Evolutionary conservation across 2,113 vertebrate genomes (phyloP), one percentile per base, ranked within the genome.

Genomic region (Leptodactylus fuscus): DNA sequence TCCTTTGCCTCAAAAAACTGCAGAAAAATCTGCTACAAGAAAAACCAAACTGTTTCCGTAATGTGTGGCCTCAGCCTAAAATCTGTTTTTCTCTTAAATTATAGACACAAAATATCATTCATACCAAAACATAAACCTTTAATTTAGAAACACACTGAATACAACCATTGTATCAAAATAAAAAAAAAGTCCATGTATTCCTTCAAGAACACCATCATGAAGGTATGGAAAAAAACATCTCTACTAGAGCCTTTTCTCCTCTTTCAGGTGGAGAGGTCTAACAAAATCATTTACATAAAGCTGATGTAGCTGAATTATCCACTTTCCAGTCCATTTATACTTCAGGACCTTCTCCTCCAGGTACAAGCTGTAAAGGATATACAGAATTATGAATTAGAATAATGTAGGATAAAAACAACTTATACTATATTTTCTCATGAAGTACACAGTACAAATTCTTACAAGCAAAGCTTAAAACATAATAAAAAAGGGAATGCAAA

Each of bases 311-410:
- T 44, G 49, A 41, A 32, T 62, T 62, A n/a, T n/a, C 12, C 1
- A 2, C 77, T 29, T 80, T 51, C 38, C 51, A 58, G 82, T 86
- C 65, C 85, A 67, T 49, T 96, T 88, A 98, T 13, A 99, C 96
- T 92, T 99, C 98, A 51, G 97, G 98, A 84, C 98, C 98, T 95
- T 99, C 98, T 88, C 98, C 98, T 92, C 98, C 98, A 62, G 98
- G 98, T 90, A 99, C 97, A 87, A 99, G 94, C 97, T 99, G 90
- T 32, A 92, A 82, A 85, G 87, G 38, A 49, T 1, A 51, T 24
- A 76, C 49, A 51, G 49, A 20, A 4, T 48, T n/a, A n/a, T n/a
- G n/a, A n/a, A n/a, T n/a, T n/a, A n/a, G n/a, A n/a, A n/a, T n/a
- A n/a, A n/a, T n/a, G n/a, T n/a, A n/a, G n/a, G n/a, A n/a, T n/a